Evolutionary conservation across 2,888 invertebrate species (phyloP).

Genomic region (Branchellion lobata): DNA sequence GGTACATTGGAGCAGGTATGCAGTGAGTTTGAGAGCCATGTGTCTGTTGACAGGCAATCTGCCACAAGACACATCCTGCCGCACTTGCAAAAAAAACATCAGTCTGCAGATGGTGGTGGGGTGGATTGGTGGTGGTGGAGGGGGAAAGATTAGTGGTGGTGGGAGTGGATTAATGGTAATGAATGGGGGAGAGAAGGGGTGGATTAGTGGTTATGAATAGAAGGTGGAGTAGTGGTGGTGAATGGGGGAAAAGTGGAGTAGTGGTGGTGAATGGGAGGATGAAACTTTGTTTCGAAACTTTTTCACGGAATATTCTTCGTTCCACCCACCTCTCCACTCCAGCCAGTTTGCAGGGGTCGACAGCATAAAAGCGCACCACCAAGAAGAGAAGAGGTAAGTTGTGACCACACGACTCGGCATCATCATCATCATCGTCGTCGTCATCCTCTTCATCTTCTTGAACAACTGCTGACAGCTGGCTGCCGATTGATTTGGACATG

Average conservation of each 20-base stretch:
- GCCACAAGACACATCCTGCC: neutral
- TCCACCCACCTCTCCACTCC: slow-evolving; percentile 13
- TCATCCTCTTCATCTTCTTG: neutral
- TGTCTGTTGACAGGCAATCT: neutral
- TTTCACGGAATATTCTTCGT: too few species aligned
- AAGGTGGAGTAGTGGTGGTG: too few species aligned
- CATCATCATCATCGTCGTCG: neutral
- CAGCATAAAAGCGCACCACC: neutral
- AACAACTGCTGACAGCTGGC: neutral
- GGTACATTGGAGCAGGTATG: neutral
- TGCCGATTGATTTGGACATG: neutral
- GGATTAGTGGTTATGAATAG: too few species aligned
- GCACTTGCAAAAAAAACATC: slow-evolving; percentile 17
- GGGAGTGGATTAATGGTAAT: too few species aligned
- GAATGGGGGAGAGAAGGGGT: too few species aligned
- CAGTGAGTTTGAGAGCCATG: slow-evolving; percentile 1
- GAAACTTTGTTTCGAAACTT: too few species aligned
- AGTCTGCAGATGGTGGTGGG: neutral
- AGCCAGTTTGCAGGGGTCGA: slow-evolving; percentile 2
- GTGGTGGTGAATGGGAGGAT: too few species aligned
- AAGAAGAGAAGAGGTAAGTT: neutral
- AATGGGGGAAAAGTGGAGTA: too few species aligned
- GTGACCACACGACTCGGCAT: neutral
- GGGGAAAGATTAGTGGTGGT: too few species aligned
- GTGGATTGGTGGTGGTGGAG: too few species aligned